phyloP scores from a whole-genome alignment of 1,140 invertebrate species.

The Pseudomyrmex flavicornis region DNA sequence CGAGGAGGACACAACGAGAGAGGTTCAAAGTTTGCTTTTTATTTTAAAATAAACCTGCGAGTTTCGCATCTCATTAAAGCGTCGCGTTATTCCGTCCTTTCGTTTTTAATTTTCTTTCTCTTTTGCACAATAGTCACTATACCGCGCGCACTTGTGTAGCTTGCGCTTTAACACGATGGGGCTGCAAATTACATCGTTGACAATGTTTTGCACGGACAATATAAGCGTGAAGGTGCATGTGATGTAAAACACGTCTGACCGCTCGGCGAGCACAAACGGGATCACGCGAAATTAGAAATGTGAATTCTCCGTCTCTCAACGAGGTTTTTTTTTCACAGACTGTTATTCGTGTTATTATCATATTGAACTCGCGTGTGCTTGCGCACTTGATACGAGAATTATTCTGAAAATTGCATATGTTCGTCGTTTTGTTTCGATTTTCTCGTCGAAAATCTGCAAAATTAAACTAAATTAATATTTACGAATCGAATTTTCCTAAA shows the following conservation, averaged over 20 bases:
- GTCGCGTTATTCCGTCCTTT: conserved; percentile 18
- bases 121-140: conserved; percentile 26
- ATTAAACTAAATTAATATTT: background rate
- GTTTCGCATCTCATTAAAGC: conserved; percentile 79
- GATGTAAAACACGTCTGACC: conserved; percentile 9
- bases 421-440: no score
- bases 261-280: background rate
- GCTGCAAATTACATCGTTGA: conserved; percentile 80
- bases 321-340: background rate
- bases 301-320: background rate
- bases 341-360: background rate
- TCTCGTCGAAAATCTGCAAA: background rate
- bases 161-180: conserved; percentile 72
- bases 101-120: background rate
- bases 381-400: no score
- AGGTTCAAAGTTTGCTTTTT: conserved; percentile 66
- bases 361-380: background rate
- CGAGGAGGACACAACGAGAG: conserved; percentile 34
- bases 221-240: background rate
- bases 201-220: conserved; percentile 8
- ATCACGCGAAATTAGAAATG: conserved; percentile 20
- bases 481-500: background rate
- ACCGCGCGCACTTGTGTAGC: no score
- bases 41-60: conserved; percentile 70
- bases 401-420: background rate